Evolutionary conservation across 2,888 invertebrate genomes (phyloP).

Genomic region (Athalia rosae): DNA sequence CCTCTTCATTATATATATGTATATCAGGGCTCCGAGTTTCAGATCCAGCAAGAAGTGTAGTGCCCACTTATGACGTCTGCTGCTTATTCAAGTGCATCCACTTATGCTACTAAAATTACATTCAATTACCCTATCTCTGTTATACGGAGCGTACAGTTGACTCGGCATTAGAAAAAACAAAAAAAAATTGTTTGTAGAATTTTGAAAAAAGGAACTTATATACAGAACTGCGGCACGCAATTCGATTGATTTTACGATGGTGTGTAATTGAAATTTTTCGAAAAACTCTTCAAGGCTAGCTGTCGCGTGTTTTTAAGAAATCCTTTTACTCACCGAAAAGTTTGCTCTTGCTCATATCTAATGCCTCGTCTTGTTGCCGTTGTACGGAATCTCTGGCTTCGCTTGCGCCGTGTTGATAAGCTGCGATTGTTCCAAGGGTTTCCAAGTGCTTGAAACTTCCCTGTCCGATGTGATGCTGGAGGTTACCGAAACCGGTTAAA

Average conservation of each 20-base stretch:
- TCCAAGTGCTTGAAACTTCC: conserved; percentile 63
- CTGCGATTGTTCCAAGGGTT: conserved; percentile 54
- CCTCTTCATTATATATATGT: no score
- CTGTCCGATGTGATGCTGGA: conserved; percentile 52
- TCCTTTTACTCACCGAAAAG: conserved; percentile 65
- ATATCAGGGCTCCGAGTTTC: conserved; percentile 4
- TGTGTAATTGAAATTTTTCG: not conserved
- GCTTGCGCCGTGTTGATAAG: conserved; percentile 56
- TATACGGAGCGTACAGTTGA: conserved; percentile 66
- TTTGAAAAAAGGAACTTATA: not conserved
- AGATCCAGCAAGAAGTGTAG: conserved; percentile 54
- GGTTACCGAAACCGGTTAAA: conserved; percentile 60
- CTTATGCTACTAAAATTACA: conserved; percentile 74
- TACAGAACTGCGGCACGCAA: not conserved
- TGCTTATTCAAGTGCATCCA: conserved; percentile 68
- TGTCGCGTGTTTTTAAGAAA: not conserved
- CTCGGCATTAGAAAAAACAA: conserved; percentile 49
- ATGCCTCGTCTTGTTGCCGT: conserved; percentile 70
- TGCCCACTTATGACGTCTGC: conserved; percentile 72
- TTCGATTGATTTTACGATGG: not conserved
- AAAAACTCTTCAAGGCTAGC: not conserved
- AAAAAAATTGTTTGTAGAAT: not conserved
- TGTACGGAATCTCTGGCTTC: conserved; percentile 61
- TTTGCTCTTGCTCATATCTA: conserved; percentile 72
- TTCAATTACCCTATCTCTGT: conserved; percentile 71